Conservation (phyloP, 1,140 invertebrate species). For the Ceratosolen solmsi region DNA sequence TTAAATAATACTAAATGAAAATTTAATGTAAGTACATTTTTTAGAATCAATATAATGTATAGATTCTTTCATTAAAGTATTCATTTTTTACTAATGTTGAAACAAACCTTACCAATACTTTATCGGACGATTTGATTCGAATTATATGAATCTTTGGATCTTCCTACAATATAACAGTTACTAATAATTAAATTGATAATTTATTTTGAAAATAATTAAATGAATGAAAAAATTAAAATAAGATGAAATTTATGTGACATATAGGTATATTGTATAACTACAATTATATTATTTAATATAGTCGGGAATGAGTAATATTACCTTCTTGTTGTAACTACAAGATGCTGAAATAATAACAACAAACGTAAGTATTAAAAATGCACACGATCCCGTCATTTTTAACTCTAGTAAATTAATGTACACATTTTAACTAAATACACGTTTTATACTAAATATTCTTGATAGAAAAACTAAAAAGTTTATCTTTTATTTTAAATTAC, state of each 20-base stretch:
- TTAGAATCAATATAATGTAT: no score
- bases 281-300: conserved; percentile 26
- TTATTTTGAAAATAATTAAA: no score
- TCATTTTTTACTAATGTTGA: no score
- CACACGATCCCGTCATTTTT: neutral
- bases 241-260: no score
- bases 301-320: conserved; percentile 31
- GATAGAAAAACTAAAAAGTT: neutral
- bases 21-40: no score
- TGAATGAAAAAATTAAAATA: no score
- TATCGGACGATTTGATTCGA: conserved; percentile 21
- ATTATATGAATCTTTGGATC: conserved; percentile 38
- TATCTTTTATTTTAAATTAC: conserved; percentile 4
- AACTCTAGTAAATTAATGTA: neutral
- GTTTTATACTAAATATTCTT: conserved; percentile 29
- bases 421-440: neutral
- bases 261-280: no score
- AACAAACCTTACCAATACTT: conserved; percentile 17
- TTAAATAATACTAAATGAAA: no score
- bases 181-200: conserved; percentile 38
- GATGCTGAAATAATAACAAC: neutral
- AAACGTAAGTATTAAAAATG: conserved; percentile 19
- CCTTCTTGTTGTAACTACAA: conserved; percentile 33
- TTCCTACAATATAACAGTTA: conserved; percentile 36
- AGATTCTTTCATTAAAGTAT: no score